Base-by-base conservation (phyloP, 2,888 invertebrate genomes). In the Tetragonula carbonaria region DNA sequence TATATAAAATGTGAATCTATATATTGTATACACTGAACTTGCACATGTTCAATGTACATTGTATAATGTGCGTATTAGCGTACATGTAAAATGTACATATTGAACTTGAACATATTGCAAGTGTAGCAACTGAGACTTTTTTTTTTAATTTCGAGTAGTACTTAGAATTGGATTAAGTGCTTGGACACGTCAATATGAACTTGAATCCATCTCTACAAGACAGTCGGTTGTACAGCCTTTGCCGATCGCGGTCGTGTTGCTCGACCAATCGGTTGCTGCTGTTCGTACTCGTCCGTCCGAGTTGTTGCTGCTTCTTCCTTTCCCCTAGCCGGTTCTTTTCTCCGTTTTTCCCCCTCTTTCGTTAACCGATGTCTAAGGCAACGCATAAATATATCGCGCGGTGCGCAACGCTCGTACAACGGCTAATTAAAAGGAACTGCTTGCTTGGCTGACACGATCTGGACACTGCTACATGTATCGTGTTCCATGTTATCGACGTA, bases 401-500 rank as follows among this genome's bases (percentile, higher is more conserved):
- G 57, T 80, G 76, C 74, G 53, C 74, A 77, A 79, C 80, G 81
- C 74, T 86, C 74, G 82, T 80, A 84, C 84, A 80, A 88, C 77
- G 77, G 73, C 87, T 88, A 88, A 88, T 88, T 88, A 88, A 88
- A 86, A 86, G 80, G 82, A 76, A 84, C 86, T 79, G 88, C 88
- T 84, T 75, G 80, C 80, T 77, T 71, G 74, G 53, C 76, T 76
- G 84, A 83, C 87, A 86, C 86, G 53, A 78, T 53, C 45, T 71
- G 74, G 68, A 84, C 78, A 78, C 70, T 71, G 86, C 75, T 84
- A 81, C 84, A 74, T 33, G 33, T 88, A 84, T 87, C 84, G 83
- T 73, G 67, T 87, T 83, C 84, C 84, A 86, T 80, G 76, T 84
- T 87, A 88, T 88, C 88, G 82, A 82, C 59, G 73, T 65, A 78